Evolutionary conservation across 1,140 invertebrate genomes (phyloP).

Genomic region (Tetranychus urticae): DNA sequence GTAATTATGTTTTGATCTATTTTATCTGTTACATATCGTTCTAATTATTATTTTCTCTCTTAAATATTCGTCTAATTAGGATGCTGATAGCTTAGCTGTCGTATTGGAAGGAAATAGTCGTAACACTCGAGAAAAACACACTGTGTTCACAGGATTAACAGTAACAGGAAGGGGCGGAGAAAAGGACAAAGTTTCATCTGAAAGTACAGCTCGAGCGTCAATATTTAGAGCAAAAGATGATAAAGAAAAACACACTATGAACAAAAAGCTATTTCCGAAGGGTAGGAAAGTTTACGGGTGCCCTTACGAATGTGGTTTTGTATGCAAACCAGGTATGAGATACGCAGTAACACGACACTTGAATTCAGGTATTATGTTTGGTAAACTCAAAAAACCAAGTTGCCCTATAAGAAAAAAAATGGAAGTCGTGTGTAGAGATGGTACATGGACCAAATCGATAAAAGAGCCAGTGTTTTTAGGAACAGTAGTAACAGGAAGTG

Average conservation of each 20-base stretch:
- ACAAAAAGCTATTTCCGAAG: too few species aligned
- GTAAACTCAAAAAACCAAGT: constrained; percentile 17
- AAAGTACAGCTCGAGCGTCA: background rate
- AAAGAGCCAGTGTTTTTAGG: too few species aligned
- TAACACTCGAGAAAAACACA: constrained; percentile 48
- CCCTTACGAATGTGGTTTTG: too few species aligned
- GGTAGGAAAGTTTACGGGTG: too few species aligned
- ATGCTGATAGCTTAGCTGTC: constrained; percentile 75
- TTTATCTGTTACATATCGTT: background rate
- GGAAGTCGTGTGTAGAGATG: too few species aligned
- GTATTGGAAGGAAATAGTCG: constrained; percentile 81
- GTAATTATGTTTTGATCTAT: constrained; percentile 22
- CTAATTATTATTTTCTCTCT: background rate
- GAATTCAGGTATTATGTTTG: too few species aligned
- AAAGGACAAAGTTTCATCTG: background rate
- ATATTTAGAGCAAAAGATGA: background rate
- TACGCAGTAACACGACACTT: too few species aligned
- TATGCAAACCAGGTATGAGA: too few species aligned
- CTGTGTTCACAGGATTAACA: constrained; percentile 44
- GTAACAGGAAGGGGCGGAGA: constrained; percentile 38
- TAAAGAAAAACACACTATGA: too few species aligned
- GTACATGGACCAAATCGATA: background rate
- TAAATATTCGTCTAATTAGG: constrained; percentile 26
- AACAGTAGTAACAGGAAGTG: background rate
- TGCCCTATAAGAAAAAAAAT: constrained; percentile 24